A percentile compares a stretch with the other conserved stretches of the same genome.
Conservation (phyloP, 2,113 vertebrate species). For the Stomatorhinus ivindoensis region DNA sequence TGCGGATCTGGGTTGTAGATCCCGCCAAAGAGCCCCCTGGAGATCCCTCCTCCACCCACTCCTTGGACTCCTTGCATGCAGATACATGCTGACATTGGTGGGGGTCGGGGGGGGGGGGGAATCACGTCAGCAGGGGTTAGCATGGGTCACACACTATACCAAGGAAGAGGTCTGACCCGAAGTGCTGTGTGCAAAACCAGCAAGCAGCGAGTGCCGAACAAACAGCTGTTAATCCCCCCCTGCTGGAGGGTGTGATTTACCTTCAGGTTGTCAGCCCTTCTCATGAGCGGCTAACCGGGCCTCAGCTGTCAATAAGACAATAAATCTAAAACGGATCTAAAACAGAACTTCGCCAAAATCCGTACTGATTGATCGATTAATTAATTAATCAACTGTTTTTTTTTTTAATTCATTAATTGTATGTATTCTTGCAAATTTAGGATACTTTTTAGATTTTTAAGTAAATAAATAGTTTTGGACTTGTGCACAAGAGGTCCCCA, state of each 20-base stretch:
- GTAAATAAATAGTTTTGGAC: background rate
- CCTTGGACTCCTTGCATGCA: constrained; percentile 50
- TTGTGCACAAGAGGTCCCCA: background rate
- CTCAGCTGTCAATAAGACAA: background rate
- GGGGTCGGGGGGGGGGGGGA: background rate
- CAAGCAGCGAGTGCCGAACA: background rate
- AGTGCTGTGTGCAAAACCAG: background rate
- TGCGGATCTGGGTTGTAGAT: constrained; percentile 48
- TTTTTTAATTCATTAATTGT: background rate
- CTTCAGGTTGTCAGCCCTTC: background rate
- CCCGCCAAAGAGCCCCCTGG: constrained; percentile 57
- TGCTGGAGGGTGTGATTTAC: too few relatives aligned
- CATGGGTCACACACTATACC: too few relatives aligned
- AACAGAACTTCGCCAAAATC: background rate
- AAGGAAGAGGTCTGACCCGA: background rate
- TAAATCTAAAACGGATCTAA: background rate
- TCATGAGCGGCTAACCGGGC: background rate
- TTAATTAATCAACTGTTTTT: background rate
- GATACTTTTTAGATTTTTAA: background rate
- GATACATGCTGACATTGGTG: background rate
- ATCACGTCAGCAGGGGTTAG: background rate
- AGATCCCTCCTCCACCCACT: constrained; percentile 68
- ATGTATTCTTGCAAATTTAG: background rate
- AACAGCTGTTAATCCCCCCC: background rate
- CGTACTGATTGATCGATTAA: background rate